These are phyloP conservation scores for Nymphalis c-album DNA, from an alignment of 2,888 invertebrate species.

Conservation along the genomic window DNA sequence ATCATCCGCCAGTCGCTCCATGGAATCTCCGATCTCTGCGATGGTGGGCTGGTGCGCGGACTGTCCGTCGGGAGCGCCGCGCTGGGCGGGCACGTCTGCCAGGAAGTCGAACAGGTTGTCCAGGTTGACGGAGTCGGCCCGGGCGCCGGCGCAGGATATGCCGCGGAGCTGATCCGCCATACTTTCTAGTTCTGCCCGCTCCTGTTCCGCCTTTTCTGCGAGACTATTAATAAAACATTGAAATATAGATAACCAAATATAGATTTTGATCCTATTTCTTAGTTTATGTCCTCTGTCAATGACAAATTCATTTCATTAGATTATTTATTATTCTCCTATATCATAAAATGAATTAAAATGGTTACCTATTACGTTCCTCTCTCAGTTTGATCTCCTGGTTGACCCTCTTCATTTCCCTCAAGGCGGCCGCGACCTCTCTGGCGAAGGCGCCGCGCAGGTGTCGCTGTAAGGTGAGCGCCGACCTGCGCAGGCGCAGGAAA, in stretches of 20 bases:
- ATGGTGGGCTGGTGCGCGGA: slow-evolving; percentile 84
- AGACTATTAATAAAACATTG: slow-evolving; percentile 53
- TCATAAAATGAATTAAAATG: neutral
- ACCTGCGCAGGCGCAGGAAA: slow-evolving; percentile 90
- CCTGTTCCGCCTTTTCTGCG: slow-evolving; percentile 85
- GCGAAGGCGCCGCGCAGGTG: slow-evolving; percentile 95
- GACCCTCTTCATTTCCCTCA: slow-evolving; percentile 92
- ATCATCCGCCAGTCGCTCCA: slow-evolving; percentile 91
- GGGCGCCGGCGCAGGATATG: slow-evolving; percentile 58
- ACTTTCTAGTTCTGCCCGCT: slow-evolving; percentile 79
- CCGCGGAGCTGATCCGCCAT: slow-evolving; percentile 75
- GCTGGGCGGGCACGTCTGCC: slow-evolving; percentile 85
- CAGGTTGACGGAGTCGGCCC: slow-evolving; percentile 90
- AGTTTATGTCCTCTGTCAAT: neutral
- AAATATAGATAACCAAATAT: neutral
- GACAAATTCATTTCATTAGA: no score
- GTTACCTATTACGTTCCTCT: slow-evolving; percentile 80
- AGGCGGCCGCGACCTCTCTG: slow-evolving; percentile 91
- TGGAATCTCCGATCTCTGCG: slow-evolving; percentile 91
- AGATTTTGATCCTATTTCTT: no score
- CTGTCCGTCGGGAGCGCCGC: slow-evolving; percentile 76
- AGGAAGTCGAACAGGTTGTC: slow-evolving; percentile 95
- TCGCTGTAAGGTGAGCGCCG: slow-evolving; percentile 92
- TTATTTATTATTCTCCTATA: neutral
- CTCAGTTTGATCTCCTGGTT: slow-evolving; percentile 92